phyloP scores from a whole-genome alignment of 2,113 vertebrate species.

The Petrocephalus zakoni region DNA sequence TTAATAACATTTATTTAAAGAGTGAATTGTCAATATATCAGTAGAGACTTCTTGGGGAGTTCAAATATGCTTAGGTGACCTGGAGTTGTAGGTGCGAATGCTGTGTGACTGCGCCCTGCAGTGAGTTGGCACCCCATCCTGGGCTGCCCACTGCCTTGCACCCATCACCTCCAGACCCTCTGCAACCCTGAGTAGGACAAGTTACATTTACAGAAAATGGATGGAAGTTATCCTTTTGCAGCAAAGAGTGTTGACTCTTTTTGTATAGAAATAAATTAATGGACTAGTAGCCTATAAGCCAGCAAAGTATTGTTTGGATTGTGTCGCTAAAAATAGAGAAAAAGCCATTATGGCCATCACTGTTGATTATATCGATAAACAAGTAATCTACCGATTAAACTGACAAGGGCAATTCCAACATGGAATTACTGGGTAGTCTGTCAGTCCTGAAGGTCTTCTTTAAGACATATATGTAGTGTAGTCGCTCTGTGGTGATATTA shows the following conservation, averaged over 20 bases:
- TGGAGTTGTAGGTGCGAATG: background rate
- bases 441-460: background rate
- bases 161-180: background rate
- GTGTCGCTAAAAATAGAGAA: background rate
- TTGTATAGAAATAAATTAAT: background rate
- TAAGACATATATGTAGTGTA: background rate
- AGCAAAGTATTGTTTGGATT: too few relatives aligned
- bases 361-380: background rate
- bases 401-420: background rate
- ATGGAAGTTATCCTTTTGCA: background rate
- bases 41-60: background rate
- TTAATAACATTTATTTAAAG: background rate
- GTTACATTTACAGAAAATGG: background rate
- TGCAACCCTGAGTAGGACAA: background rate
- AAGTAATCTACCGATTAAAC: background rate
- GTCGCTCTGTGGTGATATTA: background rate
- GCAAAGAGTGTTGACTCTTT: background rate
- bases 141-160: background rate
- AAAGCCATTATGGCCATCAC: background rate
- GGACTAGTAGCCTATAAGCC: background rate
- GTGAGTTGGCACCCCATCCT: background rate
- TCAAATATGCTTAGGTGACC: background rate
- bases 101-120: background rate
- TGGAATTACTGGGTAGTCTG: background rate
- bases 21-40: background rate